These are phyloP conservation scores for Spodoptera frugiperda DNA, from an alignment of 1,140 invertebrate species.

Conservation along the genomic window DNA sequence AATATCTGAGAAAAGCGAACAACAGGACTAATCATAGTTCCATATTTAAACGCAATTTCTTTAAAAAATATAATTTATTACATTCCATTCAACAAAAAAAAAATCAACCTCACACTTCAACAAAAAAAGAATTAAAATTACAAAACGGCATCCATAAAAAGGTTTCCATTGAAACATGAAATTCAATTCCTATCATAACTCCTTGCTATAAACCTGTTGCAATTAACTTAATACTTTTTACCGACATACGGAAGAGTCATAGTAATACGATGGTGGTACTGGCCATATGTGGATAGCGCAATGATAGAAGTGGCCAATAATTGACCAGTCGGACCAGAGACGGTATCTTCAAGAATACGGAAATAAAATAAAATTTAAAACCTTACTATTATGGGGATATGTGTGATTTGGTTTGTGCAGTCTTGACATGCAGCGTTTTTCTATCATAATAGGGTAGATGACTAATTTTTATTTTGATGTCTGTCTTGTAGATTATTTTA, in stretches of 20 bases:
- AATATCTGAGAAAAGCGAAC: too few species aligned
- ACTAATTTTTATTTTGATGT: too few species aligned
- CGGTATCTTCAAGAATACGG: not conserved
- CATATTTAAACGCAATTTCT: too few species aligned
- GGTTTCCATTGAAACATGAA: slow-evolving; percentile 1
- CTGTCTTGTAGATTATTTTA: too few species aligned
- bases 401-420: too few species aligned
- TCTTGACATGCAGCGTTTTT: too few species aligned
- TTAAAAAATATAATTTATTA: too few species aligned
- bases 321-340: slow-evolving; percentile 5
- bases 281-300: not conserved
- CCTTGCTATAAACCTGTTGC: not conserved
- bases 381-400: too few species aligned
- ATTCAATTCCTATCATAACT: slow-evolving; percentile 24
- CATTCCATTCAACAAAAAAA: too few species aligned
- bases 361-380: not conserved
- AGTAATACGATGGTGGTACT: not conserved
- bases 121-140: not conserved
- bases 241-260: slow-evolving; percentile 2
- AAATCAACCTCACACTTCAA: not conserved
- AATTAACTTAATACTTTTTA: slow-evolving; percentile 16
- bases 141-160: not conserved
- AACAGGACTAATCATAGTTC: too few species aligned
- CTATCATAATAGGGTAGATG: too few species aligned
- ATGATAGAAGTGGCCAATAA: not conserved